These are phyloP conservation scores for Acanthopleura granulata DNA, from an alignment of 2,888 invertebrate species.

Conservation along the genomic window DNA sequence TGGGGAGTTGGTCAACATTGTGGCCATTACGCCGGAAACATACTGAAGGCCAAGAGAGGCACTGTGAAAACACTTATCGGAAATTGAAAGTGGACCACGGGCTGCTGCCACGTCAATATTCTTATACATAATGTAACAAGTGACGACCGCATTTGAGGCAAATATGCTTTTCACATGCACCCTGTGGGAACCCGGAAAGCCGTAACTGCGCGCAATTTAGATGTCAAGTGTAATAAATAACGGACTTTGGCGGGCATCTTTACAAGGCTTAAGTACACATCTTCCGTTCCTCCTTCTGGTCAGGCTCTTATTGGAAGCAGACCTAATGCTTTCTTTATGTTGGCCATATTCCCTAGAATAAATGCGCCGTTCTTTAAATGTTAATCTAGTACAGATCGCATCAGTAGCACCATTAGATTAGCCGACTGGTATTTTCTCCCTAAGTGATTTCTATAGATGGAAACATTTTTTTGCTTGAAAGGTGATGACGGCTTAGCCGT, in stretches of 20 bases:
- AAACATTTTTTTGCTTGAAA: too few species aligned
- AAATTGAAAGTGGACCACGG: constrained; percentile 8
- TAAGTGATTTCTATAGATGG: too few species aligned
- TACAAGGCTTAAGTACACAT: background rate
- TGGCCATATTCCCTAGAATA: background rate
- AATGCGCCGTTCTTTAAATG: background rate
- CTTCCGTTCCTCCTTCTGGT: background rate
- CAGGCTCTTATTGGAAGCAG: background rate
- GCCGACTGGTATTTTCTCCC: background rate
- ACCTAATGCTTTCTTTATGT: background rate
- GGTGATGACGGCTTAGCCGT: too few species aligned
- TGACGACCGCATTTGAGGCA: background rate
- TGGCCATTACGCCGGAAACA: background rate
- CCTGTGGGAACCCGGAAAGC: background rate
- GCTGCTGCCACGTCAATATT: background rate
- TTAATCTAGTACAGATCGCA: background rate
- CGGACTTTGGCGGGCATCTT: background rate
- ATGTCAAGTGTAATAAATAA: constrained; percentile 17
- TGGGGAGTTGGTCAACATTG: too few species aligned
- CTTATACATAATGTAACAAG: constrained; percentile 7
- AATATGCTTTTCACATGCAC: constrained; percentile 7
- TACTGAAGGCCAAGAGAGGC: background rate
- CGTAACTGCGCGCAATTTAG: background rate
- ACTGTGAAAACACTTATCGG: constrained; percentile 7
- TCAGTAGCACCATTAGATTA: background rate